These are phyloP conservation scores for Perca flavescens DNA, from an alignment of 2,113 vertebrate species.

Conservation along the genomic window DNA sequence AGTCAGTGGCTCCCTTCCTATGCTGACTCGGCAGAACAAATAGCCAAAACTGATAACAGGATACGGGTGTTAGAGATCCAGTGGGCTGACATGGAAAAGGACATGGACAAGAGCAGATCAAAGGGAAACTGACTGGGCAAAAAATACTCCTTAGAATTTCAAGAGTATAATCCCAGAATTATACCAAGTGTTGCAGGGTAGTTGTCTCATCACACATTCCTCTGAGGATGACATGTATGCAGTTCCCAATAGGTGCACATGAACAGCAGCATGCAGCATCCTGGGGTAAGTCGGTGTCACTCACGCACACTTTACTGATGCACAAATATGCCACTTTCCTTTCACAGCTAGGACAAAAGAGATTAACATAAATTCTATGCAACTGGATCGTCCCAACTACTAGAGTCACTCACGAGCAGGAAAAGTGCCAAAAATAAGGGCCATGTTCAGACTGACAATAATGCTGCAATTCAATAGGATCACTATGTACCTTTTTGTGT, in stretches of 20 bases:
- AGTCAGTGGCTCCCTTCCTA: conserved; percentile 40
- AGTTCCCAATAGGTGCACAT: not conserved
- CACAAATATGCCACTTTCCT: not conserved
- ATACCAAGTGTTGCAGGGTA: not conserved
- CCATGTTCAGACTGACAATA: too few relatives aligned
- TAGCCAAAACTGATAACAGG: conserved; percentile 39
- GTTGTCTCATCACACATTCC: not conserved
- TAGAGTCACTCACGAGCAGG: too few relatives aligned
- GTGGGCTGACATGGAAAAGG: conserved; percentile 11
- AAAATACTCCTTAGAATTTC: not conserved
- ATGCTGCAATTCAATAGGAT: too few relatives aligned
- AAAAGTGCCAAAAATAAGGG: too few relatives aligned
- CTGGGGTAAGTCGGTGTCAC: not conserved
- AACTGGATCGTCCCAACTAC: not conserved
- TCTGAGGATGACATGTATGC: not conserved
- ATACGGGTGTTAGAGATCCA: conserved; percentile 21
- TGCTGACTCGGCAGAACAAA: conserved; percentile 60
- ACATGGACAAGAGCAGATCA: conserved; percentile 24
- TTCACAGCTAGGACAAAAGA: not conserved
- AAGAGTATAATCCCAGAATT: not conserved
- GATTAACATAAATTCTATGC: not conserved
- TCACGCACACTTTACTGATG: not conserved
- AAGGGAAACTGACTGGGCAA: not conserved
- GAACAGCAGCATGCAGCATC: not conserved
- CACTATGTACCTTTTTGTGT: too few relatives aligned